Base-by-base conservation (phyloP, 2,888 invertebrate species). In the Caenorhabditis drosophilae region DNA sequence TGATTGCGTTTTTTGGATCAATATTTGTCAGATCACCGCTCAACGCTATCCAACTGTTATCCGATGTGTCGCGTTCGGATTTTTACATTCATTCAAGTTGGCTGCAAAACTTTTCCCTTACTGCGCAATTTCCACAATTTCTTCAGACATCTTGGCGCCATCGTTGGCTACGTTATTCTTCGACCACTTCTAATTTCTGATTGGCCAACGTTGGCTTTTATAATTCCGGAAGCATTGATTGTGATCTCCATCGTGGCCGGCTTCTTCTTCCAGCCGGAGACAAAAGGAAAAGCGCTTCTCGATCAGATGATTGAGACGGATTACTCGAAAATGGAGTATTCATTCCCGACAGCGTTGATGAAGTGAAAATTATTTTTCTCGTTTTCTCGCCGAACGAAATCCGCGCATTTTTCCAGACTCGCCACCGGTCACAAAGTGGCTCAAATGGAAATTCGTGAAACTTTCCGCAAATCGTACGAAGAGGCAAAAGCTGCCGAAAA, bases 11-110 rank as follows among this genome's bases (percentile, higher is more conserved):
- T 78, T 80, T 62, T 78, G 77, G 77, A 80, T 80, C 67, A 79
- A 79, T 58, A 80, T 80, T 25, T 68, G 80, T 31, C 79, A 70
- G 48, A 71, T 75, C 20, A 80, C 79, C 3, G 70, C 79, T 18
- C 79, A 76, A 55, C 49, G 77, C 18, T 81, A 81, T 44, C 81
- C 81, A 7, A 81, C 81, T 9, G 81, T 81, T 34, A 77, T 81
- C 46, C 58, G 81, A 44, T 77, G 79, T 48, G 66, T 78, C 34
- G 81, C 81, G 9, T 81, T 81, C 55, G 81, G 81, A 26, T 76
- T 68, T 47, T 59, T 81, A 23, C 77, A 80, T 40, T 66, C 73
- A 1, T 66, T 70, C 53, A 73, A 75, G 78, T 78, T 31, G 38
- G 68, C n/a, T n/a, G n/a, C n/a, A n/a, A n/a, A n/a, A n/a, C n/a